Evolutionary conservation across 1,140 invertebrate genomes (phyloP), one percentile per base, ranked within the genome.

Genomic region (Aphelinus certus): DNA sequence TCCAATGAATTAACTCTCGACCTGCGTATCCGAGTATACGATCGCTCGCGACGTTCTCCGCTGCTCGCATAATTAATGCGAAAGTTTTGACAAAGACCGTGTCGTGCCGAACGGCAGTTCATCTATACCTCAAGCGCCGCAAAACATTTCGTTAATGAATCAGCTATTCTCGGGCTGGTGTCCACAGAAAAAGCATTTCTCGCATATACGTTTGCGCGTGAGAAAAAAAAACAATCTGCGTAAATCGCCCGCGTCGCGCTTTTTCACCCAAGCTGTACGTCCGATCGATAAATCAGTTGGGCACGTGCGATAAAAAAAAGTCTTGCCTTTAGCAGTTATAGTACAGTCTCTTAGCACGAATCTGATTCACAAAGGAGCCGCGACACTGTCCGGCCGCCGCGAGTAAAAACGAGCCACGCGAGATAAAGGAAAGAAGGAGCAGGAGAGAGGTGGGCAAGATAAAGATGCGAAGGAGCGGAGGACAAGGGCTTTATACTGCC

Each of bases 71-170:
- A 46, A 67, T 67, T 67, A 46, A 46, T 42, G 26, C 10, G 2
- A 1, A 6, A 7, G 2, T 46, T 7, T 55, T 56, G 43, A 67
- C 46, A 67, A 56, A 67, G 65, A 45, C 43, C 3, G 1, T 56
- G 26, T 48, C 56, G 55, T 48, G 46, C n/a, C 46, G 26, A 67
- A 47, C 9, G 45, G 45, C 45, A 58, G 60, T 58, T 3, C 26
- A 43, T 10, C 9, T 7, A 2, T 26, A 68, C 45, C 10, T 48
- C 49, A 0, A 0, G 3, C 1, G 26, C 48, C 60, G 7, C 7
- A 53, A n/a, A 71, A 48, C 43, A 63, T 63, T 71, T 63, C 61
- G 56, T 62, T 62, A 71, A 71, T 71, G 51, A 65, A 65, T 53
- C 53, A 45, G 6, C 42, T 67, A 26, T 62, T 1, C 7, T 61